Evolutionary conservation across 2,888 invertebrate genomes (phyloP).

Genomic region (Microplitis manilae): DNA sequence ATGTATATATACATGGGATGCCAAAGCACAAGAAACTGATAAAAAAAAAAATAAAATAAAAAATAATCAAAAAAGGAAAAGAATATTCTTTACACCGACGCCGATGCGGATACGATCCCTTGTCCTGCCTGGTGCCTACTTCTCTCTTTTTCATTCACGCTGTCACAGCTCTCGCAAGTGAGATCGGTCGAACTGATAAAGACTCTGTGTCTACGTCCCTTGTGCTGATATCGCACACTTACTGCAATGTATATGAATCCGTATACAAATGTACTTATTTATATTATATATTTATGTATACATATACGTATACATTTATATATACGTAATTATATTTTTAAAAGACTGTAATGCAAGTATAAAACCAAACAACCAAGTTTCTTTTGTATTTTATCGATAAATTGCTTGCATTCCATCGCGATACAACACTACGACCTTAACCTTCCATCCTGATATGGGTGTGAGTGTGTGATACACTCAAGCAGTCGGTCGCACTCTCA

Average conservation of each 20-base stretch:
- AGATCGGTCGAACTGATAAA: slow-evolving; percentile 6
- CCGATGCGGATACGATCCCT: slow-evolving; percentile 37
- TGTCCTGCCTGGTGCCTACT: slow-evolving; percentile 2
- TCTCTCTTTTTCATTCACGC: slow-evolving; percentile 1
- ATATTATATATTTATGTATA: background rate
- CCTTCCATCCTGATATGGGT: background rate
- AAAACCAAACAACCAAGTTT: background rate
- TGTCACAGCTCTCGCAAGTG: slow-evolving; percentile 3
- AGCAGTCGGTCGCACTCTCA: background rate
- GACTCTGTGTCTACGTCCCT: background rate
- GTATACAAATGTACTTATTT: background rate
- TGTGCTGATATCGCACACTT: slow-evolving; percentile 5
- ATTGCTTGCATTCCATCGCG: background rate
- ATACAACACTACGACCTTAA: background rate
- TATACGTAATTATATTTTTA: background rate
- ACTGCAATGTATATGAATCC: background rate
- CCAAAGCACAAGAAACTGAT: slow-evolving; percentile 38
- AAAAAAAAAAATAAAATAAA: background rate
- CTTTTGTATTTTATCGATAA: background rate
- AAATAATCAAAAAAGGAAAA: background rate
- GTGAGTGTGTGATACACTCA: background rate
- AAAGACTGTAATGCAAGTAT: background rate
- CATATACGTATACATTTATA: background rate
- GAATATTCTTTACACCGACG: slow-evolving; percentile 55
- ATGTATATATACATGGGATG: slow-evolving; percentile 8